Conservation (phyloP, 2,113 vertebrate genomes). For the Cettia cetti region DNA sequence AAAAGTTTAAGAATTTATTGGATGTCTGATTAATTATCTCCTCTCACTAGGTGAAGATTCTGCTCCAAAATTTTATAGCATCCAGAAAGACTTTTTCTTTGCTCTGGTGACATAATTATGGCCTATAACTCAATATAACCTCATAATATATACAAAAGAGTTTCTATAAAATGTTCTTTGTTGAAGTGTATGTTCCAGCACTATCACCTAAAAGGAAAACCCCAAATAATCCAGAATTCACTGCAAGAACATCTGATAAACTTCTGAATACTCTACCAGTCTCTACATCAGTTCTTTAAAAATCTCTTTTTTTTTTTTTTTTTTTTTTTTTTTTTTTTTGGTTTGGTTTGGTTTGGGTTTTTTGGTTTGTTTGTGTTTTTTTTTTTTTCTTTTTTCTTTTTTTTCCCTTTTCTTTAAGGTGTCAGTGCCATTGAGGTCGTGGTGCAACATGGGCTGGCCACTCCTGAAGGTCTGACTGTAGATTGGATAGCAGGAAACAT, state of each 20-base stretch:
- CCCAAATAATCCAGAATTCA: not conserved
- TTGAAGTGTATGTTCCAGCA: not conserved
- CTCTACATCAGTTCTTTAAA: not conserved
- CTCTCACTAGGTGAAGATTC: not conserved
- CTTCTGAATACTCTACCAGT: not conserved
- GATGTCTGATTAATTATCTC: not conserved
- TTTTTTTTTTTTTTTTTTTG: not conserved
- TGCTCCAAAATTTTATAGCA: not conserved
- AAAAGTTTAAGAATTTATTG: not conserved
- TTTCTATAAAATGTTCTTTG: not conserved
- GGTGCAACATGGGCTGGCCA: conserved; percentile 94
- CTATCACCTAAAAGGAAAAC: not conserved
- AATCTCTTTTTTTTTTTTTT: not conserved
- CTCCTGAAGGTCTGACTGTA: conserved; percentile 94
- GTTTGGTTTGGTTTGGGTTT: not conserved
- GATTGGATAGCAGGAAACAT: conserved; percentile 98
- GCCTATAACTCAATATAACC: not conserved
- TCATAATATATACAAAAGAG: not conserved
- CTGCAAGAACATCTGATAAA: not conserved
- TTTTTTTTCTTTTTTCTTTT: not conserved
- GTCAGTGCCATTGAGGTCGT: conserved; percentile 92
- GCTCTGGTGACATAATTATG: not conserved
- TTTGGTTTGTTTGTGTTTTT: no score
- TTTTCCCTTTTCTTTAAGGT: conserved; percentile 65
- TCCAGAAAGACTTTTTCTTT: not conserved